phyloP scores from a whole-genome alignment of 2,113 vertebrate genomes.

The Furnarius figulus region DNA sequence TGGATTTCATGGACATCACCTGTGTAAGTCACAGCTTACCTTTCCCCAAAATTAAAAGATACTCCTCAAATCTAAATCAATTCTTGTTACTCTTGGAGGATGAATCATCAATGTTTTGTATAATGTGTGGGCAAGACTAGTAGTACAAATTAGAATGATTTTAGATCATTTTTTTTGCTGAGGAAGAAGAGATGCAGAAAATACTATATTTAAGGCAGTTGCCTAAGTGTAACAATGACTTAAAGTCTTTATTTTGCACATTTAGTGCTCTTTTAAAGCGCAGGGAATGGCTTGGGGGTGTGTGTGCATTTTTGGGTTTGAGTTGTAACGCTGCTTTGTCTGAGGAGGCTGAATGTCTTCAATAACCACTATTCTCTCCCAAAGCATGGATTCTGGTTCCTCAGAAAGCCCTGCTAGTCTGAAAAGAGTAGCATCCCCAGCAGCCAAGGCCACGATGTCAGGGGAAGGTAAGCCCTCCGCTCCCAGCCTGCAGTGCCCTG shows the following conservation, averaged over 20 bases:
- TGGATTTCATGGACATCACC: neutral
- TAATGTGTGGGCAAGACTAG: neutral
- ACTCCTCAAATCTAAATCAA: neutral
- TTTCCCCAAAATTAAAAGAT: neutral
- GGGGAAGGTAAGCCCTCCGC: conserved; percentile 85
- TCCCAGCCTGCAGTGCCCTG: neutral
- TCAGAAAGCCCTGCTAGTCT: conserved; percentile 91
- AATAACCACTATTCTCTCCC: conserved; percentile 38
- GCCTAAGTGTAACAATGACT: neutral
- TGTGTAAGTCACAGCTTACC: neutral
- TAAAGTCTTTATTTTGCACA: neutral
- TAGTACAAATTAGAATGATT: neutral
- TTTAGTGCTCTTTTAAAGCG: neutral
- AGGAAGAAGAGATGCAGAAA: neutral
- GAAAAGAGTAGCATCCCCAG: conserved; percentile 90
- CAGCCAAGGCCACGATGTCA: conserved; percentile 79
- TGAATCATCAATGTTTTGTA: neutral
- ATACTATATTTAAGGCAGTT: neutral
- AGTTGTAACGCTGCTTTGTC: neutral
- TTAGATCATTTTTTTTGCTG: neutral
- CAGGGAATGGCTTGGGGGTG: neutral
- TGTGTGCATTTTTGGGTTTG: neutral
- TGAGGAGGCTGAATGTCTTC: neutral
- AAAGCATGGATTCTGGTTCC: conserved; percentile 87
- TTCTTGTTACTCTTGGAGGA: neutral